Percentiles rank a stretch among this genome's conserved stretches.
Evolutionary conservation across 2,797 vertebrate genomes (phyloP).

Genomic region (Stomatorhinus walkeri): DNA sequence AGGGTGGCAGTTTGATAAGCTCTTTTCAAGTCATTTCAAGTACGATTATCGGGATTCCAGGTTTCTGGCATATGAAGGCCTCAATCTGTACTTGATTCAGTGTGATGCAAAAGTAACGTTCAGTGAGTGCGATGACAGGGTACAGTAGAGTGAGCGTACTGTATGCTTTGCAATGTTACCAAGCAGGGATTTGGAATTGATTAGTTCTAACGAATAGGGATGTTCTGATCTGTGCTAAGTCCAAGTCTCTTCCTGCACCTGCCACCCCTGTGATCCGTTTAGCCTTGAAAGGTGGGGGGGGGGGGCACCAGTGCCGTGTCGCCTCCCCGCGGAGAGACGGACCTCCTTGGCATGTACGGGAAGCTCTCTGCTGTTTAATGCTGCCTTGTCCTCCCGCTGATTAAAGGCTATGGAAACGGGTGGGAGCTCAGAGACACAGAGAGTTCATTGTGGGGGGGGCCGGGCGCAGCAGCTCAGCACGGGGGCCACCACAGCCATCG

Average conservation of each 20-base stretch:
- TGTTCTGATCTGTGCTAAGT: background rate
- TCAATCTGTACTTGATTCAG: slow-evolving; percentile 25
- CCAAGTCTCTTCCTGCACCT: background rate
- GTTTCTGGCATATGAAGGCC: background rate
- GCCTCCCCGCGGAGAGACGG: background rate
- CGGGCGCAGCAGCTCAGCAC: background rate
- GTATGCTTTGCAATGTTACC: background rate
- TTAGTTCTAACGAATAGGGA: background rate
- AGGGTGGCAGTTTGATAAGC: background rate
- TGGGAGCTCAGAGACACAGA: slow-evolving; percentile 56
- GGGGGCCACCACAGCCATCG: slow-evolving; percentile 39
- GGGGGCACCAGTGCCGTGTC: background rate
- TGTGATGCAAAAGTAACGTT: background rate
- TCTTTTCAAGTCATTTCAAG: background rate
- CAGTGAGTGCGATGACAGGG: background rate
- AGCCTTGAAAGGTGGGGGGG: background rate
- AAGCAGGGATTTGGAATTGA: background rate
- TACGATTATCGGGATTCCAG: background rate
- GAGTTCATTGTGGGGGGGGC: slow-evolving; percentile 60
- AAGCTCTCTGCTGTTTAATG: slow-evolving; percentile 46
- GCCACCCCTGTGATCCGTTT: background rate
- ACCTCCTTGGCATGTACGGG: background rate
- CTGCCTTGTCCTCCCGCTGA: slow-evolving; percentile 55
- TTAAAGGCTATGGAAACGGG: slow-evolving; percentile 53
- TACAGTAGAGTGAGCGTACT: background rate